A percentile compares a stretch with the other conserved stretches of the same genome.
Conservation (phyloP, 2,797 vertebrate species). For the Tenualosa ilisha region DNA sequence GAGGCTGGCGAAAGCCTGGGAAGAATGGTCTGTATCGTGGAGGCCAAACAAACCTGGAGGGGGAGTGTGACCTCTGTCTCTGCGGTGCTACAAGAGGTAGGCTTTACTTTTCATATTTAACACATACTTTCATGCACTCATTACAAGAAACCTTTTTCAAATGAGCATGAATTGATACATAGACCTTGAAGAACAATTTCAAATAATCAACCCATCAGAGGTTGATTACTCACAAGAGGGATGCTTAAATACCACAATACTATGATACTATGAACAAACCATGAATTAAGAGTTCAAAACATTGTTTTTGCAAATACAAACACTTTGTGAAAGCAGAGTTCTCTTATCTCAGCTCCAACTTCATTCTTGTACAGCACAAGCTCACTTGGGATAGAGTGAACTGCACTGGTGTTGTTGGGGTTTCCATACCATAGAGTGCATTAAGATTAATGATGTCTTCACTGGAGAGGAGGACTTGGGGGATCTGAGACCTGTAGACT, state of each 20-base stretch:
- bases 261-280: no score
- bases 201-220: no score
- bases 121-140: no score
- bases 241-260: no score
- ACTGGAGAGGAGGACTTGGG: conserved; percentile 67
- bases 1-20: conserved; percentile 52
- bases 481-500: conserved; percentile 63
- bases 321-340: no score
- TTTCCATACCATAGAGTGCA: conserved; percentile 74
- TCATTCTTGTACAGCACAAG: no score
- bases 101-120: neutral
- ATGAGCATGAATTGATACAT: neutral
- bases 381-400: neutral
- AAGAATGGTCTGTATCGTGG: conserved; percentile 54
- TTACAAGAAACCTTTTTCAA: no score
- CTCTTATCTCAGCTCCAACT: no score
- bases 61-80: conserved; percentile 41
- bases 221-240: no score
- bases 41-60: conserved; percentile 54
- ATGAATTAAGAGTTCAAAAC: no score
- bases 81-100: conserved; percentile 54
- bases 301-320: no score
- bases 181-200: no score
- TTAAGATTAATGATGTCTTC: conserved; percentile 77
- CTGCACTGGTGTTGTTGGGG: neutral